These are phyloP conservation scores for Eupithecia centaureata DNA, from an alignment of 2,888 invertebrate species.

Conservation along the genomic window DNA sequence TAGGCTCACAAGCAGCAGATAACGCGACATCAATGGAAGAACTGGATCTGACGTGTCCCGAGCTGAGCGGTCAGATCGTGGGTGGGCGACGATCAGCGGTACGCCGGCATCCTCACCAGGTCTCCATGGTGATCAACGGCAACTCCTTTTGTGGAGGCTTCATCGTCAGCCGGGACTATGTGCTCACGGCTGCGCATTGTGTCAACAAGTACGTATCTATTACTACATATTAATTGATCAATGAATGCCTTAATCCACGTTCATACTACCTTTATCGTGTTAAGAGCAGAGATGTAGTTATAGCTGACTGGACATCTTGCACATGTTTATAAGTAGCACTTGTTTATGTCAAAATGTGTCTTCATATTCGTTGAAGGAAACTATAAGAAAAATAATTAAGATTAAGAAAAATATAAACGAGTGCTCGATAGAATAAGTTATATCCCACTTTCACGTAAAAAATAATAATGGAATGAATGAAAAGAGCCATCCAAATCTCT, in stretches of 20 bases:
- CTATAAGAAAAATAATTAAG: no score
- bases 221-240: not conserved
- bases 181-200: slow-evolving; percentile 79
- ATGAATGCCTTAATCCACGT: not conserved
- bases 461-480: no score
- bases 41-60: slow-evolving; percentile 58
- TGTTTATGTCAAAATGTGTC: not conserved
- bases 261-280: not conserved
- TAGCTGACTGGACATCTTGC: not conserved
- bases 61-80: slow-evolving; percentile 76
- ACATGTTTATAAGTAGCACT: not conserved
- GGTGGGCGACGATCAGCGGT: slow-evolving; percentile 74
- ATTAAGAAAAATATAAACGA: no score
- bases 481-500: no score
- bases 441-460: no score
- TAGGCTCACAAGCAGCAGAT: slow-evolving; percentile 6
- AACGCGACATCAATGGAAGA: not conserved
- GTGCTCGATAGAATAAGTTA: no score
- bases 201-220: slow-evolving; percentile 71
- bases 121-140: slow-evolving; percentile 76
- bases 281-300: not conserved
- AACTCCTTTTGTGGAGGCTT: slow-evolving; percentile 81
- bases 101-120: slow-evolving; percentile 73
- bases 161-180: slow-evolving; percentile 70
- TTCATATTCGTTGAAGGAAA: not conserved